Evolutionary conservation across 2,888 invertebrate genomes (phyloP).

Genomic region (Drosophila atripex): DNA sequence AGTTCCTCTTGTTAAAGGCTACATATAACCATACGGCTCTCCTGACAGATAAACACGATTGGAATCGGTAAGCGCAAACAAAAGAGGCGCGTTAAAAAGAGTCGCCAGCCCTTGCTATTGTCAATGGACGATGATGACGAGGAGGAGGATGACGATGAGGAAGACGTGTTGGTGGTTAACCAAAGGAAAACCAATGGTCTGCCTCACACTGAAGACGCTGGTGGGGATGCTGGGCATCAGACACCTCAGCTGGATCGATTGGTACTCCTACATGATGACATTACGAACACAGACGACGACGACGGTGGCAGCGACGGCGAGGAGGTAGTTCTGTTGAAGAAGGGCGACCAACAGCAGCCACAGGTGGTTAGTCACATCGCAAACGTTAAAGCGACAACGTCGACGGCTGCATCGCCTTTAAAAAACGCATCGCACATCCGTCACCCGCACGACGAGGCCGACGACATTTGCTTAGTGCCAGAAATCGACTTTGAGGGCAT

Average conservation of each 20-base stretch:
- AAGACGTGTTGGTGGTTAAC: slow-evolving; percentile 58
- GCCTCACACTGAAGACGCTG: slow-evolving; percentile 34
- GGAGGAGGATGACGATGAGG: slow-evolving; percentile 36
- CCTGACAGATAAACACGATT: slow-evolving; percentile 75
- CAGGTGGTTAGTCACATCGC: slow-evolving; percentile 55
- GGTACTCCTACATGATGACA: slow-evolving; percentile 44
- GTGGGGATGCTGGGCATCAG: slow-evolving; percentile 48
- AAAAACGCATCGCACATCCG: slow-evolving; percentile 47
- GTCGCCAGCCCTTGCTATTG: slow-evolving; percentile 71
- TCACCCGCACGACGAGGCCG: slow-evolving; percentile 70
- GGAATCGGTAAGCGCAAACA: slow-evolving; percentile 67
- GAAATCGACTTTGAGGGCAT: slow-evolving; percentile 93
- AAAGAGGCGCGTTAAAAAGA: slow-evolving; percentile 65
- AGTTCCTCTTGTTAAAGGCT: not conserved
- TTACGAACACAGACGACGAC: slow-evolving; percentile 33
- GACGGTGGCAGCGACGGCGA: slow-evolving; percentile 49
- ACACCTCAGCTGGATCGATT: slow-evolving; percentile 47
- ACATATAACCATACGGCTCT: not conserved
- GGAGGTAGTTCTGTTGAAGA: not conserved
- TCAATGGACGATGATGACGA: slow-evolving; percentile 68
- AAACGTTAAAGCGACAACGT: slow-evolving; percentile 42
- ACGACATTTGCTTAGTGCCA: slow-evolving; percentile 91
- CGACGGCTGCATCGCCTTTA: slow-evolving; percentile 60
- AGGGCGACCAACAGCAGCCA: slow-evolving; percentile 32
- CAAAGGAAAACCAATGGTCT: slow-evolving; percentile 42